phyloP scores from a whole-genome alignment of 2,797 vertebrate genomes.

The Peromyscus attwateri region DNA sequence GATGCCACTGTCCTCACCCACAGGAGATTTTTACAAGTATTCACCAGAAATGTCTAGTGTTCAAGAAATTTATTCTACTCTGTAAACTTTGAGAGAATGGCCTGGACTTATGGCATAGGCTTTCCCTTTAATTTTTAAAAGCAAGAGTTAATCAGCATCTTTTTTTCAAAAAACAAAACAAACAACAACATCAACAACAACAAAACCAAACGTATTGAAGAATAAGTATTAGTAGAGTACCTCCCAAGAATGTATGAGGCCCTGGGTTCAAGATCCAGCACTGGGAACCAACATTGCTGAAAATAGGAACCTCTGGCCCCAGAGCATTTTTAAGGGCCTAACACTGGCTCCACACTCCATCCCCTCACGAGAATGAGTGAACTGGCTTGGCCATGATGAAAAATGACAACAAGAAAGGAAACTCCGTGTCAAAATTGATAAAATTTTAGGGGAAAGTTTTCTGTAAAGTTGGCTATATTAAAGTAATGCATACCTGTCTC shows the following conservation, averaged over 20 bases:
- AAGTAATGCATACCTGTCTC: background rate
- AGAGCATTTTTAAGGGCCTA: constrained; percentile 1
- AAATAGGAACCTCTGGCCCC: constrained; percentile 18
- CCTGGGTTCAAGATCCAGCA: background rate
- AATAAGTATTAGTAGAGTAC: background rate
- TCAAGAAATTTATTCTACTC: constrained; percentile 44
- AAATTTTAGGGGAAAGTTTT: constrained; percentile 54
- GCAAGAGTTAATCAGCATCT: constrained; percentile 39
- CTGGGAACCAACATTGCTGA: background rate
- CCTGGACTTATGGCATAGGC: background rate
- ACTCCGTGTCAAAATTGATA: background rate
- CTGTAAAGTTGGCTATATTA: background rate
- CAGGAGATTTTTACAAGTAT: constrained; percentile 46
- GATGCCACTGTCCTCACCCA: background rate
- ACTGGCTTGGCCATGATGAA: background rate
- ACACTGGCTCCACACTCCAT: background rate
- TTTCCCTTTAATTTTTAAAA: constrained; percentile 48
- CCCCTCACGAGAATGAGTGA: background rate
- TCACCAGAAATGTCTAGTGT: constrained; percentile 24
- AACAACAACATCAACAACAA: background rate
- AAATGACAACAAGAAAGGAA: constrained; percentile 28
- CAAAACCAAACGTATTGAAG: background rate
- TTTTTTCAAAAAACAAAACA: background rate
- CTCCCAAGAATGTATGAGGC: background rate
- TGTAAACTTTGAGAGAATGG: constrained; percentile 39